Evolutionary conservation across 2,113 vertebrate genomes (phyloP), one percentile per base, ranked within the genome.

Genomic region (Propithecus coquereli): DNA sequence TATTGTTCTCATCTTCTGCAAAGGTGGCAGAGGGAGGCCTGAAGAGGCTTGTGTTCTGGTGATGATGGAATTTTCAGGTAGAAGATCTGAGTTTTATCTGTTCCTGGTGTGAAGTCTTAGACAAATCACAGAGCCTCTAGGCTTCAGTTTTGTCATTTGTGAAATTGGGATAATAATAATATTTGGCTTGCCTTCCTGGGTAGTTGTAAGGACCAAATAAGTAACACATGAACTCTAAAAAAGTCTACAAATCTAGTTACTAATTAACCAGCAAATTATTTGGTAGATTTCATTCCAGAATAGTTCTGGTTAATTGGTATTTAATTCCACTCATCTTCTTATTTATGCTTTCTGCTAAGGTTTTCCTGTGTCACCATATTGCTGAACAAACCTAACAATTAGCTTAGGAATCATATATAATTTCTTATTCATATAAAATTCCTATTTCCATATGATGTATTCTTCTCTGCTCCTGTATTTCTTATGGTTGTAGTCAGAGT

Each of bases 381-480:
- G 83, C 22, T 76, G 61, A 83, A 61, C 2, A 95, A 83, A 96
- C 20, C 37, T 68, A 52, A 50, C 16, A n/a, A 34, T 71, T 83
- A 92, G 68, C 8, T 86, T 90, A 57, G 32, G 23, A 87, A 80
- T 94, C 27, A 47, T 50, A 37, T 2, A 27, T 30, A 77, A 76
- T 91, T 83, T 61, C 63, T 92, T 87, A 90, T 77, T 32, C 66
- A 81, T 73, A 87, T 23, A 87, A 89, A 95, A 90, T 92, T 91
- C 71, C 6, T 25, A 90, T 83, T 92, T 94, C 68, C 34, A 27
- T 90, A 59, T 77, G 50, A 54, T 90, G 3, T 61, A 90, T 86
- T 92, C 34, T 89, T 52, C 20, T 90, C 34, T 80, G 63, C 12
- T 82, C n/a, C 45, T 94, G 10, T 40, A 47, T 94, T 90, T 94